These are phyloP conservation scores for Psilopogon haemacephalus DNA, from an alignment of 2,113 vertebrate species.

Conservation along the genomic window DNA sequence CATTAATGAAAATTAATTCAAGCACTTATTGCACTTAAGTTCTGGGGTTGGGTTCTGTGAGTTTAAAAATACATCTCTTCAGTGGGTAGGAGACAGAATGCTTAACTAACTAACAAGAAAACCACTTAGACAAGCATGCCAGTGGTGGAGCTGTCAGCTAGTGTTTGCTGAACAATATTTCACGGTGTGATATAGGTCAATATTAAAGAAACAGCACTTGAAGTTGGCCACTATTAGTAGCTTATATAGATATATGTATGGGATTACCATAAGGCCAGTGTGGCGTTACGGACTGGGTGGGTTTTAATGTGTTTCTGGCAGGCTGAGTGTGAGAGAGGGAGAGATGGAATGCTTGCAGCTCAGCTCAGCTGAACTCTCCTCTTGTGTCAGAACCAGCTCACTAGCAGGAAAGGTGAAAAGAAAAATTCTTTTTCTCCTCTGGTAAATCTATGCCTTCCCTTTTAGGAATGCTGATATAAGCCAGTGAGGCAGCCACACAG, in stretches of 20 bases:
- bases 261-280: neutral
- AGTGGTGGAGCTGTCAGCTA: neutral
- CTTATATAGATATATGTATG: neutral
- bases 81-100: neutral
- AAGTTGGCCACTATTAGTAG: neutral
- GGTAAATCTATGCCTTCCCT: neutral
- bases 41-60: neutral
- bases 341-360: neutral
- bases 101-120: neutral
- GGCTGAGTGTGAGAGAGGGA: neutral
- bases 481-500: neutral
- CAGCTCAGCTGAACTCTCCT: neutral
- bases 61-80: slow-evolving; percentile 3
- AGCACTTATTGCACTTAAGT: neutral
- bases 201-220: neutral
- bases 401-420: neutral
- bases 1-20: neutral
- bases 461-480: neutral
- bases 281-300: rapidly evolving
- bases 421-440: neutral
- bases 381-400: neutral
- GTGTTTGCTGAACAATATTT: neutral
- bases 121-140: neutral
- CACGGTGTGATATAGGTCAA: neutral
- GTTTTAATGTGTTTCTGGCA: neutral